Evolutionary conservation across 1,140 invertebrate species (phyloP).

Genomic region (Hormaphis cornu): DNA sequence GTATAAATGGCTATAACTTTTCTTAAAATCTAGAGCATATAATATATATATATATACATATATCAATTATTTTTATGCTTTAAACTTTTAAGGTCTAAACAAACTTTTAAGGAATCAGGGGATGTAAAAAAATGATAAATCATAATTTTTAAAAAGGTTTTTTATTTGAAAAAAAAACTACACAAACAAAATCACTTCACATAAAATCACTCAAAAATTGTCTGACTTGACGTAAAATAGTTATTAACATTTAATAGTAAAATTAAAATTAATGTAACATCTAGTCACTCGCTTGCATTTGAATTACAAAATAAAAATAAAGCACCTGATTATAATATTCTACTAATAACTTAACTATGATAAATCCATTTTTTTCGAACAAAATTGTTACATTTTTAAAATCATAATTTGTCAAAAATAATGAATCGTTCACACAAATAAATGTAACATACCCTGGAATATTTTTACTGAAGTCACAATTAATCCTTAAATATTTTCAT

Average conservation of each 20-base stretch:
- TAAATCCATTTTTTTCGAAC: neutral
- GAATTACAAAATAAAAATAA: neutral
- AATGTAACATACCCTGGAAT: conserved; percentile 19
- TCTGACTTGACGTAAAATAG: neutral
- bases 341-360: neutral
- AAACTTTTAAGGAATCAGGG: neutral
- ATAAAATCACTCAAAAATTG: conserved; percentile 14
- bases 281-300: conserved; percentile 5
- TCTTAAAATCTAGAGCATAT: too few relatives aligned
- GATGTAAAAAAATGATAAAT: neutral
- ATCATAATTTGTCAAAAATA: too few relatives aligned
- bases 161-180: neutral
- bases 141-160: neutral
- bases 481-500: neutral
- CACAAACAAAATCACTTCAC: neutral
- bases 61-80: too few relatives aligned
- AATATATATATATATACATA: too few relatives aligned
- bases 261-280: too few relatives aligned
- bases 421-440: conserved; percentile 1
- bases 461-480: neutral
- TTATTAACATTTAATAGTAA: neutral
- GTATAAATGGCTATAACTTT: too few relatives aligned
- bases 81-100: too few relatives aligned
- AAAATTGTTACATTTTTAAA: neutral
- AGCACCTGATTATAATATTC: neutral